Conservation (phyloP, 2,113 vertebrate species). For the Pteropus alecto region DNA sequence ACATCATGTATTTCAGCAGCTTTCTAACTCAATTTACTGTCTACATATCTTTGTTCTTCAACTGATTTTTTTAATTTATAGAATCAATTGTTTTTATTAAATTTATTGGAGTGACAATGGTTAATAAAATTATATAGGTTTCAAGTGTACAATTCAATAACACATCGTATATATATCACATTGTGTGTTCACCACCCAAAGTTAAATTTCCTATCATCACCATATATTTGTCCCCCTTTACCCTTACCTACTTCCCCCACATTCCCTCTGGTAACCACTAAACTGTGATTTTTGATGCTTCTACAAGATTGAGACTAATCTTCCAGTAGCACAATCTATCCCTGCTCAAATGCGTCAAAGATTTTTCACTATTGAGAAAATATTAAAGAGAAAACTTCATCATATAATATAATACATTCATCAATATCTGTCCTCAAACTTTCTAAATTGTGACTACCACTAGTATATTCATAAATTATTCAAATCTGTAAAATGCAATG, state of each 20-base stretch:
- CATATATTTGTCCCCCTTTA: no score
- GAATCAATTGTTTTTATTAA: no score
- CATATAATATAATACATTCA: neutral
- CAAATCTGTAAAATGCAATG: neutral
- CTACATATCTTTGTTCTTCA: neutral
- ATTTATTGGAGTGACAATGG: no score
- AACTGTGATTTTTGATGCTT: neutral
- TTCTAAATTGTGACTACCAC: neutral
- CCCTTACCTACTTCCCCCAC: no score
- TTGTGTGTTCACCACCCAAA: no score
- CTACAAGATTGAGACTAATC: neutral
- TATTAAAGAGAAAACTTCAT: neutral
- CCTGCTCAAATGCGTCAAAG: neutral
- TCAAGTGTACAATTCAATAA: no score
- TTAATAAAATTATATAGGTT: no score
- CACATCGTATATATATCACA: no score
- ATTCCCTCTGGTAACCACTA: no score
- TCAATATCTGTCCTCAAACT: neutral
- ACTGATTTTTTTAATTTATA: neutral
- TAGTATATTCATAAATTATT: neutral
- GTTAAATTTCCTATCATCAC: no score
- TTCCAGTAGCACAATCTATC: neutral
- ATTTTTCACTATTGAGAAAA: neutral
- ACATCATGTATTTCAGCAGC: neutral
- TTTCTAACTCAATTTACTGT: neutral